Evolutionary conservation across 2,113 vertebrate species (phyloP).

Genomic region (Perca fluviatilis): DNA sequence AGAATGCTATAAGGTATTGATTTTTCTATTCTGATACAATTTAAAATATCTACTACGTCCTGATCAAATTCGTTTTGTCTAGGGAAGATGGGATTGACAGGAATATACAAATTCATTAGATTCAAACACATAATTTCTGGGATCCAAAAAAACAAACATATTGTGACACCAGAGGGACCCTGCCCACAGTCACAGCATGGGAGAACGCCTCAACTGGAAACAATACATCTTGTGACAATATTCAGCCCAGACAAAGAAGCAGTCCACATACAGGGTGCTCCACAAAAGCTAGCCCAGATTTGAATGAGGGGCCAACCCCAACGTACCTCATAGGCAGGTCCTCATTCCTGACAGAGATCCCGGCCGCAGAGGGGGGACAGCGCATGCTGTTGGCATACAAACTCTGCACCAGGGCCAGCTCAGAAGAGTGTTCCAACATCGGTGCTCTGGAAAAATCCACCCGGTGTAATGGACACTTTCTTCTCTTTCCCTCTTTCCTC

Average conservation of each 20-base stretch:
- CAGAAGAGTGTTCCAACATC: constrained; percentile 97
- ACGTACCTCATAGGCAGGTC: constrained; percentile 97
- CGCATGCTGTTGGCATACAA: constrained; percentile 97
- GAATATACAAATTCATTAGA: neutral
- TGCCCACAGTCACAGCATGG: constrained; percentile 56
- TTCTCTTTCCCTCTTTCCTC: constrained; percentile 80
- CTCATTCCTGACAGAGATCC: constrained; percentile 96
- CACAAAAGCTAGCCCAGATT: constrained; percentile 72
- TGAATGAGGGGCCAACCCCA: constrained; percentile 74
- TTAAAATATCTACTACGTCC: constrained; percentile 10
- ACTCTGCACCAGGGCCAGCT: constrained; percentile 98
- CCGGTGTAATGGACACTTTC: constrained; percentile 88
- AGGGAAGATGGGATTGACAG: constrained; percentile 16
- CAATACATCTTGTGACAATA: constrained; percentile 73
- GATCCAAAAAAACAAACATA: constrained; percentile 9
- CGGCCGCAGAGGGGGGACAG: constrained; percentile 93
- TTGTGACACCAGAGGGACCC: constrained; percentile 13
- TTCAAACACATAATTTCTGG: constrained; percentile 26
- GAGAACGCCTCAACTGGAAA: constrained; percentile 67
- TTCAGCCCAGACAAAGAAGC: constrained; percentile 79
- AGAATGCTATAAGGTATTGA: neutral
- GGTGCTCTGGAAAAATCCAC: constrained; percentile 90
- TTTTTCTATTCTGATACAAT: constrained; percentile 7
- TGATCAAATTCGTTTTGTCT: constrained; percentile 1
- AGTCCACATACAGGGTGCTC: constrained; percentile 67